Evolutionary conservation across 1,140 invertebrate species (phyloP).

Genomic region (Bemisia tabaci): DNA sequence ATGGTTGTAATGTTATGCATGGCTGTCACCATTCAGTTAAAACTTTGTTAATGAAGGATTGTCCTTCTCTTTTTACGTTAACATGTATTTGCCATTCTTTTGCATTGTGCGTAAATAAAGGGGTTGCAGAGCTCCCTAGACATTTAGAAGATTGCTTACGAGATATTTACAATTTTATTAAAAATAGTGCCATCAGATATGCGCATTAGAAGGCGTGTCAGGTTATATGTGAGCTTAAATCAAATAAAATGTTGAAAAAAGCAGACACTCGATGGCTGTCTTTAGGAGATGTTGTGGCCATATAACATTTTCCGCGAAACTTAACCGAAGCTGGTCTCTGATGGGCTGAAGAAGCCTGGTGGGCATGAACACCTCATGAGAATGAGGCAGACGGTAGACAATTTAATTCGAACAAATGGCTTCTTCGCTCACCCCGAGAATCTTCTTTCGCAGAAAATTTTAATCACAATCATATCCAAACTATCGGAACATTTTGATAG

Average conservation of each 20-base stretch:
- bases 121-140: slow-evolving; percentile 9
- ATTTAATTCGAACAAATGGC: too few species aligned
- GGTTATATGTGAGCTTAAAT: not conserved
- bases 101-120: slow-evolving; percentile 24
- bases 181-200: not conserved
- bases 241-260: slow-evolving; percentile 5
- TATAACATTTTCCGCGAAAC: too few species aligned
- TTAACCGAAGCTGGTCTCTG: too few species aligned
- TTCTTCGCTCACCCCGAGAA: too few species aligned
- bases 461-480: too few species aligned
- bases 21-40: not conserved
- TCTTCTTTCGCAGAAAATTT: too few species aligned
- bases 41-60: not conserved
- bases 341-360: too few species aligned
- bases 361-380: too few species aligned
- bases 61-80: not conserved
- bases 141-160: not conserved
- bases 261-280: slow-evolving; percentile 7
- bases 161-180: not conserved
- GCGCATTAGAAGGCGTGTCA: not conserved
- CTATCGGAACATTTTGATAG: too few species aligned
- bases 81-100: slow-evolving; percentile 1
- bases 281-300: not conserved
- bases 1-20: not conserved
- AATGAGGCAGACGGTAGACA: too few species aligned